Conservation (phyloP, 2,113 vertebrate genomes). For the Acrocephalus arundinaceus region DNA sequence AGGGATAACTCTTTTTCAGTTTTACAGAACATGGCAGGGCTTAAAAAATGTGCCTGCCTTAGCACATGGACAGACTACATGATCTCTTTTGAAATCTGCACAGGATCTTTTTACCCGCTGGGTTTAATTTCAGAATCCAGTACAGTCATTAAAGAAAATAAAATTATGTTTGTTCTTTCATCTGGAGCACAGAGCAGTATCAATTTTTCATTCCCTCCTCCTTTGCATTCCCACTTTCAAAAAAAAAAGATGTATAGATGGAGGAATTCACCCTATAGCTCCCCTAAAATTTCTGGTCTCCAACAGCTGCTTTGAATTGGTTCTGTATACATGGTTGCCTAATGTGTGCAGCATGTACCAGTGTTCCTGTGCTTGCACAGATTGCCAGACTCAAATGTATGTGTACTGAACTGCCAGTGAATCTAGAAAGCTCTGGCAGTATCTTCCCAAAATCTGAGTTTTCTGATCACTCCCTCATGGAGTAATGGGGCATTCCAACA, state of each 20-base stretch:
- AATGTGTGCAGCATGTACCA: constrained; percentile 19
- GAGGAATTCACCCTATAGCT: constrained; percentile 22
- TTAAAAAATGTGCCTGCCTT: constrained; percentile 47
- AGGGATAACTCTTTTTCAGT: constrained; percentile 39
- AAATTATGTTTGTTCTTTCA: constrained; percentile 53
- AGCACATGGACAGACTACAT: constrained; percentile 52
- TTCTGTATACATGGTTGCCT: background rate
- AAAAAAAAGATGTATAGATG: background rate
- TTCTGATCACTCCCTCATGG: background rate
- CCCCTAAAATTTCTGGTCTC: constrained; percentile 18
- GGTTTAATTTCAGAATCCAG: constrained; percentile 55
- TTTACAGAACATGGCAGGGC: constrained; percentile 5
- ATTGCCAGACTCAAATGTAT: background rate
- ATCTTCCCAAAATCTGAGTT: background rate
- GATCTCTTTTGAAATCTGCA: constrained; percentile 61
- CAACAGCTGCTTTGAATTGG: constrained; percentile 52
- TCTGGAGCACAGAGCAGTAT: constrained; percentile 23
- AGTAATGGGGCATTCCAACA: background rate
- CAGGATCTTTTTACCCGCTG: constrained; percentile 60
- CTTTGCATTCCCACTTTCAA: constrained; percentile 30
- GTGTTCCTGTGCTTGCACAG: background rate
- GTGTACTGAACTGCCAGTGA: background rate
- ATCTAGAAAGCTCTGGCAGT: background rate
- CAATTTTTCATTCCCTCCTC: constrained; percentile 57
- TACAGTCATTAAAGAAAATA: constrained; percentile 52